Conservation (phyloP, 2,888 invertebrate genomes). For the Serripes groenlandicus region DNA sequence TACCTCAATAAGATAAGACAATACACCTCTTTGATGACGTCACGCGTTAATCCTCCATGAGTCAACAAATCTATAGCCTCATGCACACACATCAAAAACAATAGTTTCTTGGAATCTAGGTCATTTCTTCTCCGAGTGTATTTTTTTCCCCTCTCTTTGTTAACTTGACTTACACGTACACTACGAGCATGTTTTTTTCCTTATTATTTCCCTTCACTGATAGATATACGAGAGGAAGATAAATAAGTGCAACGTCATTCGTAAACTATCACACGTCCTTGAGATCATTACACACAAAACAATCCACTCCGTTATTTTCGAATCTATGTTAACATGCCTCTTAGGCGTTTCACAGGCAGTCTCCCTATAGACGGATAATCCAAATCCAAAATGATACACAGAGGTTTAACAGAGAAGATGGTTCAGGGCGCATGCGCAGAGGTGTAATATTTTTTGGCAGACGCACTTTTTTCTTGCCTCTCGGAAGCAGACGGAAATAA, state of each 20-base stretch:
- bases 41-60: slow-evolving; percentile 20
- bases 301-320: not conserved
- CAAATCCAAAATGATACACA: slow-evolving; percentile 32
- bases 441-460: slow-evolving; percentile 19
- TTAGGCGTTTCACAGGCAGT: slow-evolving; percentile 4
- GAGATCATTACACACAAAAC: slow-evolving; percentile 5
- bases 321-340: not conserved
- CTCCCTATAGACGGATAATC: slow-evolving; percentile 28
- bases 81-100: slow-evolving; percentile 10
- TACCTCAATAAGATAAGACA: not conserved
- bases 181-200: not conserved
- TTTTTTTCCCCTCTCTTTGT: not conserved
- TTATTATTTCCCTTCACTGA: not conserved
- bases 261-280: not conserved
- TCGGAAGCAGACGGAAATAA: not conserved
- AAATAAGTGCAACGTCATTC: not conserved
- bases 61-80: not conserved
- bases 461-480: slow-evolving; percentile 15
- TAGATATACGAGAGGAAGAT: not conserved
- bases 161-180: not conserved
- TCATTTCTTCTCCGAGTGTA: not conserved
- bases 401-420: slow-evolving; percentile 41
- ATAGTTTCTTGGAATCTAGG: slow-evolving; percentile 11
- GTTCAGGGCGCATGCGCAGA: slow-evolving; percentile 41
- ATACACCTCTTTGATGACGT: slow-evolving; percentile 19